Percentiles rank a stretch among this genome's conserved stretches.
These are phyloP conservation scores for Eupithecia exiguata DNA, from an alignment of 2,888 invertebrate genomes.

Conservation along the genomic window DNA sequence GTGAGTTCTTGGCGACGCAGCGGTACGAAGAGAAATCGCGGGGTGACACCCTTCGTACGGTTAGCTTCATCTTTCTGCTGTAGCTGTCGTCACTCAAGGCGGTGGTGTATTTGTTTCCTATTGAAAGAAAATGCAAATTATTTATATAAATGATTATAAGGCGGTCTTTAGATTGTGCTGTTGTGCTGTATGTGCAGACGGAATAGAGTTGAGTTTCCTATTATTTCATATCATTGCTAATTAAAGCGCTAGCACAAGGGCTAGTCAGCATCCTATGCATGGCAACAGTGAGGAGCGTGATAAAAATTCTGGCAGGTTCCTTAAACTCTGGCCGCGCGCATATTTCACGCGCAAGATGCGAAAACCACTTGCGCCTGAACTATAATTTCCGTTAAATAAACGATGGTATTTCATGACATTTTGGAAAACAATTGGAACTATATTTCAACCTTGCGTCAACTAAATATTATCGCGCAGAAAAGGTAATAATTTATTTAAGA, in stretches of 20 bases:
- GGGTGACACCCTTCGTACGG: constrained; percentile 90
- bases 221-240: not conserved
- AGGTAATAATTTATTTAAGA: not conserved
- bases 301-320: not conserved
- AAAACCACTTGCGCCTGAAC: not conserved
- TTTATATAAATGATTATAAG: not conserved
- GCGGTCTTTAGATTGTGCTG: not conserved
- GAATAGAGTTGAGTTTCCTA: not conserved
- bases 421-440: not conserved
- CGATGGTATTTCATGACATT: not conserved
- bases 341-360: not conserved
- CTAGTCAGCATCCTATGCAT: not conserved
- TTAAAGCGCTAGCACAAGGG: not conserved
- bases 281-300: not conserved
- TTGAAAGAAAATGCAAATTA: not conserved
- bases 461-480: not conserved
- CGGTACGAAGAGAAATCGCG: constrained; percentile 94
- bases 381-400: not conserved
- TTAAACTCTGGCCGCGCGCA: not conserved
- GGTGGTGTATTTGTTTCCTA: constrained; percentile 95
- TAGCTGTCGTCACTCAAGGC: constrained; percentile 92
- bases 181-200: too few species aligned
- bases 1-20: constrained; percentile 95
- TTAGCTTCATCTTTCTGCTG: constrained; percentile 95
- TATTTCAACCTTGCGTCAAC: not conserved